Evolutionary conservation across 2,797 vertebrate species (phyloP).

Genomic region (Podarcis siculus): DNA sequence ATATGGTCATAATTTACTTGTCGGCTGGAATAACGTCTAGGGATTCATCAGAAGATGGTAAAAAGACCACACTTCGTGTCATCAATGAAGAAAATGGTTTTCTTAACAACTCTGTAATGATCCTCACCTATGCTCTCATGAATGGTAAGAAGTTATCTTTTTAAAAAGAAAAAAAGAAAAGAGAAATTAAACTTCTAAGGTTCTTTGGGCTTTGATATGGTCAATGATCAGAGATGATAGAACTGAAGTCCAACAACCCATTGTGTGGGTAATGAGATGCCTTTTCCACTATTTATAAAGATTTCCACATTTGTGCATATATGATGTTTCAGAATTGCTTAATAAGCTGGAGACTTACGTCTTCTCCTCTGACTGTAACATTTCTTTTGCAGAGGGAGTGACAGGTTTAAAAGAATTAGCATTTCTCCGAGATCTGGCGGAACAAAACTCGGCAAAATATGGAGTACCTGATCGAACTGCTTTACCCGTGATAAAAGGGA

Average conservation of each 20-base stretch:
- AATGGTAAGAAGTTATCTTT: conserved; percentile 84
- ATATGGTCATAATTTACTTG: conserved; percentile 96
- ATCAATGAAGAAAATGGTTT: conserved; percentile 93
- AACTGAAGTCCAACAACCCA: not conserved
- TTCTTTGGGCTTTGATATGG: conserved; percentile 9
- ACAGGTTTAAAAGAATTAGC: conserved; percentile 96
- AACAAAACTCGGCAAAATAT: conserved; percentile 95
- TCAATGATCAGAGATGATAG: not conserved
- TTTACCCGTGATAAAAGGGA: conserved; percentile 92
- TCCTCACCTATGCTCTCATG: conserved; percentile 98
- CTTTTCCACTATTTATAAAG: not conserved
- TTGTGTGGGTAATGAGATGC: not conserved
- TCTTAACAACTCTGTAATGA: conserved; percentile 98
- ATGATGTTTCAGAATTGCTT: not conserved
- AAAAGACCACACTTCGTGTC: conserved; percentile 91
- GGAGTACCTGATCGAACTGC: conserved; percentile 82
- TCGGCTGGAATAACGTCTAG: conserved; percentile 94
- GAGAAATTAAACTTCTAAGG: conserved; percentile 44
- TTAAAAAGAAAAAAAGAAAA: conserved; percentile 23
- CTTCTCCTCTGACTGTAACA: not conserved
- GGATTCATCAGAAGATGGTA: conserved; percentile 92
- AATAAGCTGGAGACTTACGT: not conserved
- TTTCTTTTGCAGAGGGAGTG: conserved; percentile 87
- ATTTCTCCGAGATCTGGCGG: conserved; percentile 94
- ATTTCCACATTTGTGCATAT: not conserved